phyloP scores from a whole-genome alignment of 2,797 vertebrate species.

The Clangula hyemalis region DNA sequence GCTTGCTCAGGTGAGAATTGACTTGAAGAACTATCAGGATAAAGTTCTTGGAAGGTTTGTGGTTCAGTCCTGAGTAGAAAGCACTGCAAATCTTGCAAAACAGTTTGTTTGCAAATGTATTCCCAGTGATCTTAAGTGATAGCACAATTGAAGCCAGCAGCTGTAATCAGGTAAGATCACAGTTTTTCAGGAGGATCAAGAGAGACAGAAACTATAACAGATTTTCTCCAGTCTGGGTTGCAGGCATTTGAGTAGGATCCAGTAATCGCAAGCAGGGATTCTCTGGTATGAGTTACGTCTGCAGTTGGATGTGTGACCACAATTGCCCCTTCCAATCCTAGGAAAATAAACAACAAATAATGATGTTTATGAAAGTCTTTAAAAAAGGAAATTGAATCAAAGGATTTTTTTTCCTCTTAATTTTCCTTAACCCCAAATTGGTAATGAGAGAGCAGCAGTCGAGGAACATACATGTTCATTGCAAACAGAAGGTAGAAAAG shows the following conservation, averaged over 20 bases:
- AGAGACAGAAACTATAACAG: background rate
- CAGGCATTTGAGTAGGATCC: background rate
- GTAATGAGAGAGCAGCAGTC: background rate
- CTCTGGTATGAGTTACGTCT: background rate
- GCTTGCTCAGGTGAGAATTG: background rate
- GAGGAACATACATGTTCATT: background rate
- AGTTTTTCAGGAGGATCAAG: background rate
- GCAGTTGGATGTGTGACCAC: background rate
- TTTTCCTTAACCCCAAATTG: background rate
- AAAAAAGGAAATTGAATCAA: background rate
- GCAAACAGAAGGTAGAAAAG: background rate
- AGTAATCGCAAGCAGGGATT: background rate
- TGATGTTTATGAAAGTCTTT: background rate
- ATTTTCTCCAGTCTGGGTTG: background rate
- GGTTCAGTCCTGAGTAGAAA: background rate
- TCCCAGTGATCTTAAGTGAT: background rate
- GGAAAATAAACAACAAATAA: background rate
- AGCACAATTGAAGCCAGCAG: background rate
- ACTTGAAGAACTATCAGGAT: background rate
- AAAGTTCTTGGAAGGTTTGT: background rate
- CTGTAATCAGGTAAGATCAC: background rate
- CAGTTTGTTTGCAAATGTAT: rapidly evolving
- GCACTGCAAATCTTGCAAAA: too few relatives aligned
- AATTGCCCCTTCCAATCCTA: background rate
- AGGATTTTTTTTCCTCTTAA: background rate